Base-by-base conservation (phyloP, 2,113 vertebrate species). In the Vimba vimba region DNA sequence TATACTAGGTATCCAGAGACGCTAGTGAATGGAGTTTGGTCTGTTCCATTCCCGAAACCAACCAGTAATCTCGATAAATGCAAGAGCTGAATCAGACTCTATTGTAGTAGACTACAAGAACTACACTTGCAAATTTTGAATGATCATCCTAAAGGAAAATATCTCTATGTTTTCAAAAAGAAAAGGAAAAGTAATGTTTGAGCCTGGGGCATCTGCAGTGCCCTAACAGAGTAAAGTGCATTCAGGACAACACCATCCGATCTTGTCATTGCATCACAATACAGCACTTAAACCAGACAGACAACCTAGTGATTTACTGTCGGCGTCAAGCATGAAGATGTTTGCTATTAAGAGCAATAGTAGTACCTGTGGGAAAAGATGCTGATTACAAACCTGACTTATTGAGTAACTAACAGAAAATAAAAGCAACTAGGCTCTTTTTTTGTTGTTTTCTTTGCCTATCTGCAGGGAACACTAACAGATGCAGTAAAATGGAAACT, bases 281-380 rank as follows among this genome's bases (percentile, higher is more conserved):
- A 12, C 27, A 25, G 30, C 19, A 59, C 60, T 77, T 55, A 45
- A 78, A 15, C 57, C 68, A 33, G n/a, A 60, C 23, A 50, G 68
- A 59, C 84, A 45, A 47, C 25, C 71, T 55, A 82, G 11, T 66
- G 79, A 82, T 59, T 81, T 82, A 73, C 47, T 83, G 81, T n/a
- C 55, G 27, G 39, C 62, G 43, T 62, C 25, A 23, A 81, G 68
- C 23, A 71, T 10, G 6, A 10, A 71, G 68, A 64, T 11, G 7
- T 55, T 52, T 85, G 74, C 60, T 17, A 36, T 23, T 8, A 25
- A 80, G 17, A 73, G 17, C 68, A 60, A 27, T 12, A 33, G n/a
- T 30, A 45, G n/a, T 84, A 75, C 36, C 74, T 15, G 10, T 55
- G 13, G 60, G 43, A 66, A 69, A 85, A 78, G 10, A 85, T 43